Evolutionary conservation across 1,140 invertebrate species (phyloP), one percentile per base, ranked within the genome.

Genomic region (Papilio helenus): DNA sequence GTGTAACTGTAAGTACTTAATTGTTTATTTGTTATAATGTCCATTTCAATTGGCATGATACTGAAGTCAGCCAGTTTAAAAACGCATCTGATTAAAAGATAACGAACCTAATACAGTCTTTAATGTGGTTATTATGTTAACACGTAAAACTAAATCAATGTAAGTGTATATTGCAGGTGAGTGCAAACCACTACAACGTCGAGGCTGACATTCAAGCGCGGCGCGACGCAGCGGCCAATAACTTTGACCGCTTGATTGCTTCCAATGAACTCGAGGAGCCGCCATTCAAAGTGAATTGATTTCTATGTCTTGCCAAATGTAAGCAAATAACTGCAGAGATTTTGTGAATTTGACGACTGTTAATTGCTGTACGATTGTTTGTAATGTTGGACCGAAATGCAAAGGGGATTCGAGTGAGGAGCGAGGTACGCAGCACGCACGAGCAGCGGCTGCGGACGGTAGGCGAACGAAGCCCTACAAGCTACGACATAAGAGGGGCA

Each of bases 401-500:
- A 68, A 26, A 29, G 61, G 26, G 61, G 55, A 58, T 58, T 20
- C 5, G 23, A 20, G 26, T 16, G 61, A 29, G 23, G 61, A 14
- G 10, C 14, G 58, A 26, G 23, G 23, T 18, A 55, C 51, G 51
- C 51, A 55, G 61, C 26, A 68, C 61, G 61, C 61, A 68, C 61
- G 23, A 29, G 61, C 61, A 68, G 61, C 61, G 82, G 84, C 84
- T 80, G 81, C 86, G 85, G 80, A 81, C 71, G 71, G 83, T 79
- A 9, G 84, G 82, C 83, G 82, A 81, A 80, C 79, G 85, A 87
- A 87, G 82, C 87, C 87, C 84, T 84, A 88, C 87, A 83, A 86
- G 72, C 72, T 74, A 74, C 72, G 79, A 84, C 82, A 84, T 85
- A 83, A 86, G 84, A 87, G 87, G 87, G 87, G 86, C 84, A n/a